Evolutionary conservation across 2,113 vertebrate species (phyloP).

Genomic region (Reinhardtius hippoglossoides): DNA sequence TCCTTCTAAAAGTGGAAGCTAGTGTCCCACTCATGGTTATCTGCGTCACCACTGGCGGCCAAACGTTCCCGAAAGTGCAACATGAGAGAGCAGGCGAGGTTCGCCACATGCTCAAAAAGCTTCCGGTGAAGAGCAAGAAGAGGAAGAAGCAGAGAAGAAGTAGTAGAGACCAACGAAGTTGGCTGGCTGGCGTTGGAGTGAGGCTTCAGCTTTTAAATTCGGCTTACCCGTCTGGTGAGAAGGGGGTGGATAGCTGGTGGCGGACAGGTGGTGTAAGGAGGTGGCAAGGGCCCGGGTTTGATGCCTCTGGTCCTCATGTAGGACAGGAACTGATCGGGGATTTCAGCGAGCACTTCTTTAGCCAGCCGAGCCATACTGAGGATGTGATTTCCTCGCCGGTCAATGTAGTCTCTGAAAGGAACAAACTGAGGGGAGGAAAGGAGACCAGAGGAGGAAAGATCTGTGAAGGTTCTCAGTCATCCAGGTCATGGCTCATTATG

Average conservation of each 20-base stretch:
- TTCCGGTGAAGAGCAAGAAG: conserved; percentile 60
- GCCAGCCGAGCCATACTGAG: conserved; percentile 97
- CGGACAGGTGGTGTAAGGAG: conserved; percentile 85
- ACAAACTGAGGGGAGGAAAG: conserved; percentile 87
- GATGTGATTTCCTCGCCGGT: conserved; percentile 93
- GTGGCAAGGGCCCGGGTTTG: conserved; percentile 91
- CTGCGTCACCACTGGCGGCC: conserved; percentile 4
- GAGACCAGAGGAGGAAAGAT: neutral
- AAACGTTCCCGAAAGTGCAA: conserved; percentile 46
- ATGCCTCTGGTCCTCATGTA: conserved; percentile 96
- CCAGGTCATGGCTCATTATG: too few relatives aligned
- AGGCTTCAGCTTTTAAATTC: conserved; percentile 56
- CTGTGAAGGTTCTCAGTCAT: neutral
- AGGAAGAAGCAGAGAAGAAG: conserved; percentile 52
- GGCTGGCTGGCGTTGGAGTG: neutral
- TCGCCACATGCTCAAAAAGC: conserved; percentile 40
- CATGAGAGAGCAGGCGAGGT: conserved; percentile 31
- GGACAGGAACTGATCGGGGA: conserved; percentile 97
- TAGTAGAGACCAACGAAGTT: conserved; percentile 25
- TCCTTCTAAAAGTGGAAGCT: conserved; percentile 2
- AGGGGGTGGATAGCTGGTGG: conserved; percentile 82
- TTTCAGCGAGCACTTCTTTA: conserved; percentile 96
- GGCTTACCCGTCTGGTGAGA: conserved; percentile 85
- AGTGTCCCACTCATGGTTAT: neutral
- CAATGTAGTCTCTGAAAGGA: conserved; percentile 96